These are phyloP conservation scores for human (Homo sapiens) DNA, from an alignment of 2,113 vertebrate species.

Conservation along the genomic window DNA sequence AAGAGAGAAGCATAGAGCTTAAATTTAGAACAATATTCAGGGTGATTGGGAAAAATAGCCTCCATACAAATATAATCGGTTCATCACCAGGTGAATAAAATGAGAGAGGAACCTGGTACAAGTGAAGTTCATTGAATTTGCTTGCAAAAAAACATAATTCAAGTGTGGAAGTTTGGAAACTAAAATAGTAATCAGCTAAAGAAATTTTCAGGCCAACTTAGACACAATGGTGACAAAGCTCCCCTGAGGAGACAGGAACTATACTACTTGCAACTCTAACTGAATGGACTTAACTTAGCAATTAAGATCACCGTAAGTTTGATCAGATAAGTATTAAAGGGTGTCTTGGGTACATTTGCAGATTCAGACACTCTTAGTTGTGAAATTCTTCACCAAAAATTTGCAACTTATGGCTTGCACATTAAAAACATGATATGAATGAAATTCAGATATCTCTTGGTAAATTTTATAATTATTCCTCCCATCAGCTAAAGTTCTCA, in stretches of 20 bases:
- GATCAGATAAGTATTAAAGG: too few relatives aligned
- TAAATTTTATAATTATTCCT: background rate
- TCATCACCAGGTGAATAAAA: background rate
- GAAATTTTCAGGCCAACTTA: background rate
- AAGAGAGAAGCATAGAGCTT: background rate
- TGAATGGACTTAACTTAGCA: accelerated
- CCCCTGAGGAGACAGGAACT: accelerated
- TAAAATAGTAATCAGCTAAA: background rate
- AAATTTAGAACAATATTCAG: background rate
- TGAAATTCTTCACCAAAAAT: background rate
- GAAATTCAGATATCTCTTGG: background rate
- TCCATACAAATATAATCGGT: accelerated
- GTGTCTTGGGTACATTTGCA: too few relatives aligned
- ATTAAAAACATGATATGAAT: background rate
- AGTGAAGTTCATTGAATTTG: background rate
- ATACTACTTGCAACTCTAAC: accelerated
- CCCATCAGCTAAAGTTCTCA: background rate
- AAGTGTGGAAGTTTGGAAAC: background rate
- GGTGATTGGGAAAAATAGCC: background rate
- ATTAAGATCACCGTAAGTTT: accelerated
- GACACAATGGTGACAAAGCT: background rate
- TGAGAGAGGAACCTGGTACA: background rate
- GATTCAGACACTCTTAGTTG: background rate
- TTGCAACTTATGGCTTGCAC: background rate
- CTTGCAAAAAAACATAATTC: background rate